Conservation (phyloP, 2,797 vertebrate genomes). For the Capromys pilorides region DNA sequence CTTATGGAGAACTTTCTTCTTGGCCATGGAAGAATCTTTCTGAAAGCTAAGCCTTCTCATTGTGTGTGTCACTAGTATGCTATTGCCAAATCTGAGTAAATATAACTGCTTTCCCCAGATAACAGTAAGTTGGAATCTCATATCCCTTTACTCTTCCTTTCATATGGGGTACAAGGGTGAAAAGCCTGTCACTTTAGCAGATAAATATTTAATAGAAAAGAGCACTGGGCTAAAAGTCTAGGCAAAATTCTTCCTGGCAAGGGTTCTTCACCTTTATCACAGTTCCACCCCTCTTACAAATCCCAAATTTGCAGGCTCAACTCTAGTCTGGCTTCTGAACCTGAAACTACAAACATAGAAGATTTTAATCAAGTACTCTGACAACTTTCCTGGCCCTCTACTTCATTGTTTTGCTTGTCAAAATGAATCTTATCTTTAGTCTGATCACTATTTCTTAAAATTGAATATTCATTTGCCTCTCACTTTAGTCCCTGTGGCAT, state of each 20-base stretch:
- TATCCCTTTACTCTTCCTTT: neutral
- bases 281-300: neutral
- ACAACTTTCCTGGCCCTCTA: neutral
- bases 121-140: neutral
- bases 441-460: neutral
- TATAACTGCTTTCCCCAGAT: neutral
- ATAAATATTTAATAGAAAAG: constrained; percentile 58
- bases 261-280: constrained; percentile 38
- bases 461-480: neutral
- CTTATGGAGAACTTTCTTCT: neutral
- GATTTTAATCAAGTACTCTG: neutral
- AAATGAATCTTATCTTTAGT: neutral
- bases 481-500: neutral
- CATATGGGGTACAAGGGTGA: constrained; percentile 34
- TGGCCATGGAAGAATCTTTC: neutral
- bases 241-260: neutral
- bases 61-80: neutral
- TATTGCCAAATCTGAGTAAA: constrained; percentile 1
- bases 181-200: neutral
- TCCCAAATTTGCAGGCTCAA: neutral
- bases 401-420: neutral
- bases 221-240: constrained; percentile 58
- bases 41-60: neutral
- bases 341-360: neutral
- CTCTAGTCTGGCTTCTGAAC: neutral